Percentiles rank a stretch among this genome's conserved stretches.
Evolutionary conservation across 2,113 vertebrate species (phyloP).

Genomic region (Craseonycteris thonglongyai): DNA sequence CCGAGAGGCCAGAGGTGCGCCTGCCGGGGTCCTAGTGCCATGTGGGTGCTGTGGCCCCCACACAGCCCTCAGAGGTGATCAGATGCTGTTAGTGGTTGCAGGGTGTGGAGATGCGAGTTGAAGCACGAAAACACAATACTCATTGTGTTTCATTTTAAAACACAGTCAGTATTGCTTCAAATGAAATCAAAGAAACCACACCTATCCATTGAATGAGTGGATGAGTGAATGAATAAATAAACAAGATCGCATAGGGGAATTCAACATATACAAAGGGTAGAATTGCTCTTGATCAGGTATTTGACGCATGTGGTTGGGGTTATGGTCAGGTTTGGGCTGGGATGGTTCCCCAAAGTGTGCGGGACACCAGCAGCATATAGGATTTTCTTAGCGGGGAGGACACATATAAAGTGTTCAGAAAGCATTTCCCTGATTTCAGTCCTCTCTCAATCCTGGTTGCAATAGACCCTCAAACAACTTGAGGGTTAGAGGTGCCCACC

Average conservation of each 20-base stretch:
- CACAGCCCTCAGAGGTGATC: background rate
- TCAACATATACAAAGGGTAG: background rate
- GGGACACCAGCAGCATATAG: background rate
- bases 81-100: background rate
- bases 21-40: fast-evolving
- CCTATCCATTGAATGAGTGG: background rate
- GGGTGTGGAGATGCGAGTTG: background rate
- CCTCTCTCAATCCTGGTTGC: background rate
- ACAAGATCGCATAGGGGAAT: background rate
- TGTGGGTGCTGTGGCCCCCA: fast-evolving
- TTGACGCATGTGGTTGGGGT: background rate
- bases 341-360: background rate
- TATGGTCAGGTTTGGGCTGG: background rate
- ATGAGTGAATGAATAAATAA: background rate
- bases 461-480: background rate
- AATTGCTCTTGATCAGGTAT: background rate
- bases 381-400: background rate
- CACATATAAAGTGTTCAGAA: background rate
- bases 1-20: background rate
- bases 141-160: background rate
- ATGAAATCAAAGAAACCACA: background rate
- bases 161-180: background rate
- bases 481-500: background rate
- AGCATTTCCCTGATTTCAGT: background rate
- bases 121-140: fast-evolving